Percentiles rank a stretch among this genome's conserved stretches.
Conservation (phyloP, 2,888 invertebrate species). For the Agapetus fuscipes region DNA sequence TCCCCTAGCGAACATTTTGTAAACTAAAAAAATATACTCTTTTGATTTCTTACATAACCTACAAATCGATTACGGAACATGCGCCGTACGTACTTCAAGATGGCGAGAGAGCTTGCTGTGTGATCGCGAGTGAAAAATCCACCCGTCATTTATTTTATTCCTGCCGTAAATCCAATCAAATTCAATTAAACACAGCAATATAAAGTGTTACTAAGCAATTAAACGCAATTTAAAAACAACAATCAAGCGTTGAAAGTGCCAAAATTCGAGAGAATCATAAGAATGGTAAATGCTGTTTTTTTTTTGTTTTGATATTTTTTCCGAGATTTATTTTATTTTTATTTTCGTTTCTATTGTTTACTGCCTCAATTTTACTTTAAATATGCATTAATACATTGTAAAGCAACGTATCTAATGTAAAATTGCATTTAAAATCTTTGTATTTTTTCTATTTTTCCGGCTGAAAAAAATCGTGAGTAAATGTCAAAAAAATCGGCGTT, state of each 20-base stretch:
- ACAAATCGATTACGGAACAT: conserved; percentile 22
- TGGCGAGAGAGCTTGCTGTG: conserved; percentile 45
- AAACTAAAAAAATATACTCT: conserved; percentile 15
- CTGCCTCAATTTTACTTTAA: too few species aligned
- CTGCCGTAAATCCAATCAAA: too few species aligned
- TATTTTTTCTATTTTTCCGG: conserved; percentile 44
- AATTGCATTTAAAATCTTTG: too few species aligned
- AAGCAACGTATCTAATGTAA: too few species aligned
- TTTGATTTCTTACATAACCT: conserved; percentile 21
- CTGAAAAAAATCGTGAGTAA: conserved; percentile 38
- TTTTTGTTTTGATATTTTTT: conserved; percentile 52
- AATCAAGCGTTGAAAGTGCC: background rate
- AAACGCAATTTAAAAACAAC: background rate
- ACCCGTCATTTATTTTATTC: conserved; percentile 14
- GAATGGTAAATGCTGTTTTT: conserved; percentile 51
- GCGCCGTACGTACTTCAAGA: conserved; percentile 28
- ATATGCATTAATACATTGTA: too few species aligned
- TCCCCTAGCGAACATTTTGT: conserved; percentile 4
- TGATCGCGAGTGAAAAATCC: conserved; percentile 8
- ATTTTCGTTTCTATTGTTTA: conserved; percentile 9
- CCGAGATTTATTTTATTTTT: conserved; percentile 22
- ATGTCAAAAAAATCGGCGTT: conserved; percentile 28
- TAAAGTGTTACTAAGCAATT: too few species aligned
- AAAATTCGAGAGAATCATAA: conserved; percentile 25
- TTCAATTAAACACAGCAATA: too few species aligned